phyloP scores from a whole-genome alignment of 2,113 vertebrate genomes.

The Chamaetylas fuelleborni region DNA sequence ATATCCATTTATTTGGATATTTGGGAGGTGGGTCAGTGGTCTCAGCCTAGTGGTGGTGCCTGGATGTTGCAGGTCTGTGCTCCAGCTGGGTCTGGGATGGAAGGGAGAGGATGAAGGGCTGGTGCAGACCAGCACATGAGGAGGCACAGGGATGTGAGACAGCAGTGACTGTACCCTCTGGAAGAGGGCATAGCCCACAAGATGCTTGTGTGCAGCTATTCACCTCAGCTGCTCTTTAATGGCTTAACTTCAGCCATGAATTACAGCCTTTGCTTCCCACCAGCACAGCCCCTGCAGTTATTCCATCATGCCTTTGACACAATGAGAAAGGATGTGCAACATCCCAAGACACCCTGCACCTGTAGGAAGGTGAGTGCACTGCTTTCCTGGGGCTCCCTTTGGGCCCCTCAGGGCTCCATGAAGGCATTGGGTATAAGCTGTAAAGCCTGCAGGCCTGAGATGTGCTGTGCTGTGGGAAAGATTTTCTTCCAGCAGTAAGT shows the following conservation, averaged over 20 bases:
- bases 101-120: background rate
- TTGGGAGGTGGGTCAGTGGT: background rate
- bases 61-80: background rate
- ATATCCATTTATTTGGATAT: background rate
- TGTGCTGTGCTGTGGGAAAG: background rate
- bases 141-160: background rate
- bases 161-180: background rate
- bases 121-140: background rate
- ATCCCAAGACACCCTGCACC: background rate
- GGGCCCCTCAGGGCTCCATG: background rate
- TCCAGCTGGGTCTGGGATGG: background rate
- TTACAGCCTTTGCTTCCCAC: background rate
- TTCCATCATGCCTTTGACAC: background rate
- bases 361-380: background rate
- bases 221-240: background rate
- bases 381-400: background rate
- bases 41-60: background rate
- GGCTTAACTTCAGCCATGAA: background rate
- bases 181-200: background rate
- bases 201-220: background rate
- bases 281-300: background rate
- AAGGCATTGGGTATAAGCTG: background rate
- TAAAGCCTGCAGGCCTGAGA: background rate
- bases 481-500: background rate
- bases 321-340: fast-evolving